Evolutionary conservation across 2,888 invertebrate species (phyloP).

Genomic region (Stomorhina lunata): DNA sequence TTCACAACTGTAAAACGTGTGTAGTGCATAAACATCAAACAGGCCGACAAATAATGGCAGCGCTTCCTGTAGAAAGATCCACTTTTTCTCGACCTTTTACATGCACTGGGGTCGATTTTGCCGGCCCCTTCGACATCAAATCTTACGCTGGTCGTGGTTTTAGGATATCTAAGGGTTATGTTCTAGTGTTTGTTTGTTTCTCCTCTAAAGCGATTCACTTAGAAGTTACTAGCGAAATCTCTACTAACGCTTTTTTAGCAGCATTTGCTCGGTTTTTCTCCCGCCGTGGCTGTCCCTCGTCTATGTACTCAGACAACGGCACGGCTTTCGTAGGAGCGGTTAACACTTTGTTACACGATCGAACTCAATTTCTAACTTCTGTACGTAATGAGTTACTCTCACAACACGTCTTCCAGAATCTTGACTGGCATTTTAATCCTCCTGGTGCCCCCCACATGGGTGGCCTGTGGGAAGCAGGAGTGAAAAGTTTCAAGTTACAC

Average conservation of each 20-base stretch:
- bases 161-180: background rate
- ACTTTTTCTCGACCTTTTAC: background rate
- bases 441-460: too few relatives aligned
- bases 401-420: background rate
- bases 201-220: background rate
- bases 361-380: background rate
- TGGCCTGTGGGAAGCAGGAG: too few relatives aligned
- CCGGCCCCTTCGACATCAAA: too few relatives aligned
- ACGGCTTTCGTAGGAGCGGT: background rate
- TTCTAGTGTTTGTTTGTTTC: background rate
- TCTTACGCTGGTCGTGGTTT: background rate
- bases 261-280: constrained; percentile 15
- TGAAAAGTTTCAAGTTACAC: too few relatives aligned
- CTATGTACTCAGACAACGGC: constrained; percentile 7
- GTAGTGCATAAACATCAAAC: too few relatives aligned
- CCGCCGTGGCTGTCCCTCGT: background rate
- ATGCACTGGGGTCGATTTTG: too few relatives aligned
- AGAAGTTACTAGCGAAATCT: background rate
- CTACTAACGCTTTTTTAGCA: background rate
- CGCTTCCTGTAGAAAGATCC: background rate
- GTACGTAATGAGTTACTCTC: background rate
- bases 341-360: background rate
- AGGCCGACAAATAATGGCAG: background rate
- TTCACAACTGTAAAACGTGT: too few relatives aligned
- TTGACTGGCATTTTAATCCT: constrained; percentile 10